Evolutionary conservation across 1,140 invertebrate genomes (phyloP), one percentile per base, ranked within the genome.

Genomic region (Mercenaria mercenaria): DNA sequence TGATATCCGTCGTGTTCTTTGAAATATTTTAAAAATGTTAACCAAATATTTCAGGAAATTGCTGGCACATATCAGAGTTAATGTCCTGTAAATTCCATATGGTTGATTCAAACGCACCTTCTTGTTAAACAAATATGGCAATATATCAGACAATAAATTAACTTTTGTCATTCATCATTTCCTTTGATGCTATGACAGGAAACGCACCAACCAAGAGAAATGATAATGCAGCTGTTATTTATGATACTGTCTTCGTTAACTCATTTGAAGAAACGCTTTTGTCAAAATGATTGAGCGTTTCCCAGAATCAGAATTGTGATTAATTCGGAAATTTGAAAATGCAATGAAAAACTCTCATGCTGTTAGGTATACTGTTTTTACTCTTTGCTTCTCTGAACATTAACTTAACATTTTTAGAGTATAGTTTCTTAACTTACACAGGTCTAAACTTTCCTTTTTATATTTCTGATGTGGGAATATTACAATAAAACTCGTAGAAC

Each of bases 251-350:
- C 50, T 79, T 56, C 43, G 76, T 79, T 79, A 79, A 79, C 76
- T 79, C 76, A 56, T 50, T 79, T 20, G 76, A 56, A 41, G 76
- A 79, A 79, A 79, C 47, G 56, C 76, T 39, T 29, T 29, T 79
- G 76, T 79, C 76, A 79, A 8, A 52, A 34, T 79, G 76, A 79
- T 79, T 29, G 47, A 79, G 29, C 23, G 50, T 32, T 56, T 79
- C 43, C 23, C 2, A 39, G n/a, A 18, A 13, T 79, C 29, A 50
- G 32, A 50, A 32, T 32, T 50, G 26, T 79, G 76, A 79, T 79
- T 56, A 79, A 79, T 79, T 79, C 76, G 47, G 76, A 79, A 52
- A 79, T 79, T 79, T 56, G 47, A 50, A 79, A 56, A 56, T 56
- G 76, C 56, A 79, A 79, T n/a, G n/a, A n/a, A n/a, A n/a, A n/a